Base-by-base conservation (phyloP, 2,113 vertebrate species). In the Sapayoa aenigma region DNA sequence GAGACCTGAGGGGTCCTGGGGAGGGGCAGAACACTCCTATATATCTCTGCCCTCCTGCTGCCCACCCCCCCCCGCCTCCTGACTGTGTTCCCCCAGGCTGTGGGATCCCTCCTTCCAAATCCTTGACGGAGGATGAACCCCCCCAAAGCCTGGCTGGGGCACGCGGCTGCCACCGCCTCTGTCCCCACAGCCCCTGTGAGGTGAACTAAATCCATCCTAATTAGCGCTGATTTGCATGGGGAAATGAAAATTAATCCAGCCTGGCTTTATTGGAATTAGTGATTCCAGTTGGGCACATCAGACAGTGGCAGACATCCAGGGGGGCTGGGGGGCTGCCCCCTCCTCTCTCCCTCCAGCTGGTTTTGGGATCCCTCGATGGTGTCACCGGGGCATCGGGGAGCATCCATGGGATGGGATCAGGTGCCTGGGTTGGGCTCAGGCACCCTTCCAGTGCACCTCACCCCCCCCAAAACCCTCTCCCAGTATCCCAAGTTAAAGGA, bases 131-230 rank as follows among this genome's bases (percentile, higher is more conserved):
- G 82, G 37, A 50, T 72, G 80, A 55, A 74, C 31, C 63, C 9
- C 75, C 84, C 84, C 47, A 59, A 86, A 78, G 85, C 65, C 89
- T 9, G 66, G 37, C 93, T 90, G 92, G 92, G 91, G 81, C 92
- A 5, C 18, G 28, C 49, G 41, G 33, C 52, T 31, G 24, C 95
- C 89, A 42, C 76, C 60, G 87, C 28, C 59, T 37, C 86, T 74
- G 95, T 94, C 95, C 95, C 96, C 95, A 50, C 90, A 95, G 95
- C 90, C 94, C 94, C 81, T 68, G 93, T 18, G 87, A 73, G 85
- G 92, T 96, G 95, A 97, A 97, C 97, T 95, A 97, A 97, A 97
- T 97, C 94, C 97, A 97, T 97, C 94, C 97, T 97, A 97, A 97
- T 97, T 96, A 97, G 85, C 53, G 33, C 91, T 97, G 95, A 96